Conservation (phyloP, 2,888 invertebrate genomes). For the Thymelicus sylvestris region DNA sequence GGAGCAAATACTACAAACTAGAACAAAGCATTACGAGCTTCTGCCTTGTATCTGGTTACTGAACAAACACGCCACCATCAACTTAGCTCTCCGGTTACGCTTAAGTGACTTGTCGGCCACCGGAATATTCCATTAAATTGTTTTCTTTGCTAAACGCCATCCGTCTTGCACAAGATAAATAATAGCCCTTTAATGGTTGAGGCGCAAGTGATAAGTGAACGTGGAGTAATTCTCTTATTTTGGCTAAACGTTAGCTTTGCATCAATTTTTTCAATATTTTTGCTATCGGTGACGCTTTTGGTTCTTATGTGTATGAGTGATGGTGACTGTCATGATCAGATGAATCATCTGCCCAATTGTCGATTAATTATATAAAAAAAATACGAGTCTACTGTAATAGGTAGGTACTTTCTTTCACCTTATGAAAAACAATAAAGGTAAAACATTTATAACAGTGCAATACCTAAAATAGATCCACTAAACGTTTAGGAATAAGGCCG, state of each 20-base stretch:
- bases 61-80: slow-evolving; percentile 74
- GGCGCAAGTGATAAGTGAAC: slow-evolving; percentile 32
- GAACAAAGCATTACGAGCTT: slow-evolving; percentile 69
- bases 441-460: too few species aligned
- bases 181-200: slow-evolving; percentile 52
- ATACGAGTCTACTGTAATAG: too few species aligned
- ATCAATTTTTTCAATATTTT: too few species aligned
- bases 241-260: neutral
- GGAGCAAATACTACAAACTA: slow-evolving; percentile 62
- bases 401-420: too few species aligned
- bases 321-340: too few species aligned
- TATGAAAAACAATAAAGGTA: too few species aligned
- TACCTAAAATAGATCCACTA: too few species aligned
- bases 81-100: slow-evolving; percentile 70
- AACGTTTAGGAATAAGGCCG: too few species aligned
- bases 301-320: too few species aligned
- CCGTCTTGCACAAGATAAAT: slow-evolving; percentile 60
- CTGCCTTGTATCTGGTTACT: slow-evolving; percentile 74
- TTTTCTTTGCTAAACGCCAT: slow-evolving; percentile 74
- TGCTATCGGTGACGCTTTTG: too few species aligned
- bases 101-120: slow-evolving; percentile 81
- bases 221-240: neutral
- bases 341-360: too few species aligned
- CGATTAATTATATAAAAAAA: too few species aligned
- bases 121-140: slow-evolving; percentile 78